Conservation (phyloP, 1,140 invertebrate species). For the Heliconius nattereri region DNA sequence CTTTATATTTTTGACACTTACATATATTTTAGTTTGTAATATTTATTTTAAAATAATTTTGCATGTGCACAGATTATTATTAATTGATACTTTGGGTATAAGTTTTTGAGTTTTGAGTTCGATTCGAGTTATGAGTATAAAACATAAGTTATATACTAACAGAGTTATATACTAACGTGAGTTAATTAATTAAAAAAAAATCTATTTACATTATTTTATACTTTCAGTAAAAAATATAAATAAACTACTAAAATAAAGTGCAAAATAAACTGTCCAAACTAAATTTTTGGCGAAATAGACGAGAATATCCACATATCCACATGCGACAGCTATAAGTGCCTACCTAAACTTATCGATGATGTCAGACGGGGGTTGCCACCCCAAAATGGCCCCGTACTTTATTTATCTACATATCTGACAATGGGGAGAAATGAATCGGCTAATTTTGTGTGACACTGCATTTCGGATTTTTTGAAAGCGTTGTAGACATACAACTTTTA, state of each 20-base stretch:
- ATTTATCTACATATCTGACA: slow-evolving; percentile 29
- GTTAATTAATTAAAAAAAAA: too few relatives aligned
- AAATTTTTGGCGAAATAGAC: not conserved
- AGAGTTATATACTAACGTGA: too few relatives aligned
- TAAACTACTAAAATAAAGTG: not conserved
- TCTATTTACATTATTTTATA: too few relatives aligned
- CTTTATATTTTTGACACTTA: too few relatives aligned
- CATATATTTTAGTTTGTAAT: too few relatives aligned
- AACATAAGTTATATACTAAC: too few relatives aligned
- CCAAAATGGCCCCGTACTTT: slow-evolving; percentile 30
- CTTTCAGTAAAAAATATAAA: too few relatives aligned
- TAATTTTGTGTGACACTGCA: slow-evolving; percentile 21
- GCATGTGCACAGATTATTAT: too few relatives aligned
- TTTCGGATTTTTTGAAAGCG: slow-evolving; percentile 1
- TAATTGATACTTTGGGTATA: too few relatives aligned
- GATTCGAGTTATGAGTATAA: too few relatives aligned
- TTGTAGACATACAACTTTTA: not conserved
- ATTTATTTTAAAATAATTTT: too few relatives aligned
- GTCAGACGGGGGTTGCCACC: slow-evolving; percentile 14
- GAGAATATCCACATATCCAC: not conserved
- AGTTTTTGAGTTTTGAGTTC: too few relatives aligned
- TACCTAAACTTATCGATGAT: slow-evolving; percentile 25
- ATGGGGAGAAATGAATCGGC: slow-evolving; percentile 36
- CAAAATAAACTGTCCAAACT: not conserved
- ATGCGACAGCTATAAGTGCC: slow-evolving; percentile 16